Percentiles rank a stretch among this genome's conserved stretches.
phyloP scores from a whole-genome alignment of 92 coral and sea anemone species.

The Bergia puertoricense region DNA sequence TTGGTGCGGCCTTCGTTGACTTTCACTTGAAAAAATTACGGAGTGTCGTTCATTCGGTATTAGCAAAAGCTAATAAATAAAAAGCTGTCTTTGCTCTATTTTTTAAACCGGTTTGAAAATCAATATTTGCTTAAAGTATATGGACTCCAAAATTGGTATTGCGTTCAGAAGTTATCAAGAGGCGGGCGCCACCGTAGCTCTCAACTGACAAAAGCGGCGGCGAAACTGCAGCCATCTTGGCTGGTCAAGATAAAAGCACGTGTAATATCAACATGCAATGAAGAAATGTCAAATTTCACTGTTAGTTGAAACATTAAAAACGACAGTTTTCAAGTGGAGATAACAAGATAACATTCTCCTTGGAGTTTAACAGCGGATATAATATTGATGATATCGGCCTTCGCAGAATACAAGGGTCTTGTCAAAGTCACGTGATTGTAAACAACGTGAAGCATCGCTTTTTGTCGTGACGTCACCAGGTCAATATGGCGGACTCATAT shows the following conservation, averaged over 20 bases:
- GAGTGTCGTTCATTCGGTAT: neutral
- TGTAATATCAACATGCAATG: neutral
- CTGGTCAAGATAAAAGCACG: neutral
- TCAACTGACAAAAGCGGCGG: neutral
- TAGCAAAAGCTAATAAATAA: neutral
- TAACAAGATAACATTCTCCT: neutral
- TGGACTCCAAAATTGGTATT: slow-evolving; percentile 14
- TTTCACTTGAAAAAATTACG: neutral
- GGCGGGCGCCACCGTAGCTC: neutral
- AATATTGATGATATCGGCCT: slow-evolving; percentile 33
- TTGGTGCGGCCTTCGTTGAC: neutral
- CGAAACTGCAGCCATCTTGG: neutral
- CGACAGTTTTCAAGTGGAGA: neutral
- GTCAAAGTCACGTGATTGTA: slow-evolving; percentile 30
- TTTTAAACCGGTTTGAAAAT: neutral
- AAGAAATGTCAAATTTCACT: neutral
- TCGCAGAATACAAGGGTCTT: neutral
- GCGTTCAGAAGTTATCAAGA: slow-evolving; percentile 6
- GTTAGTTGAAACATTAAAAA: neutral
- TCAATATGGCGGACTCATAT: slow-evolving; percentile 47
- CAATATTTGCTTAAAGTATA: slow-evolving; percentile 28
- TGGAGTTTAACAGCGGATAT: neutral
- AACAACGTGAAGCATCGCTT: slow-evolving; percentile 42
- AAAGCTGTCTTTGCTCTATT: slow-evolving; percentile 1
- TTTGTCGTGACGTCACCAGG: slow-evolving; percentile 48